phyloP scores from a whole-genome alignment of 1,140 invertebrate species.

The Tetramorium parvispinum region DNA sequence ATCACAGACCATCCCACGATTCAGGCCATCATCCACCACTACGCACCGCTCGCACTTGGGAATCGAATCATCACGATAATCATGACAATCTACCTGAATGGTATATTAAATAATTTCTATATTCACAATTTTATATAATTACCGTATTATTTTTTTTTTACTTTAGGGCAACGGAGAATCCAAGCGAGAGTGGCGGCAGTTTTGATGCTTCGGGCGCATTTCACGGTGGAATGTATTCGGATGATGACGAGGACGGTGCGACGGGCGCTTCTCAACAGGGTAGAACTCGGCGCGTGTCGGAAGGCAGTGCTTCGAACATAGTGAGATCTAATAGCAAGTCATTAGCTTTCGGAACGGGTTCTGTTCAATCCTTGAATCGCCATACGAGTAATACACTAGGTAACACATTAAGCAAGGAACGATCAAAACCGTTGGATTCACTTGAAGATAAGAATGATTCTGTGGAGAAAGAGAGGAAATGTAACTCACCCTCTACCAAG shows the following conservation, averaged over 20 bases:
- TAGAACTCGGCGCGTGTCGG: conserved; percentile 80
- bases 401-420: conserved; percentile 73
- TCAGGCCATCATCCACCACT: conserved; percentile 80
- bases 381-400: conserved; percentile 57
- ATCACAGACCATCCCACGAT: conserved; percentile 82
- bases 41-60: conserved; percentile 82
- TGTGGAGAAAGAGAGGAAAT: conserved; percentile 71
- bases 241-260: conserved; percentile 86
- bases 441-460: conserved; percentile 74
- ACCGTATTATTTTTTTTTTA: conserved; percentile 10
- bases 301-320: conserved; percentile 76
- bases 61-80: conserved; percentile 84
- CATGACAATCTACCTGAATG: conserved; percentile 91
- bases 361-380: conserved; percentile 70
- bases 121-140: background rate
- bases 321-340: conserved; percentile 67
- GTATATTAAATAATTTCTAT: conserved; percentile 74
- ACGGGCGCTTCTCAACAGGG: conserved; percentile 71
- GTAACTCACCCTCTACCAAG: conserved; percentile 68
- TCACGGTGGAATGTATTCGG: conserved; percentile 88
- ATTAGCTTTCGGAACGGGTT: conserved; percentile 55
- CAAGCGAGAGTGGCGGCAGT: conserved; percentile 92
- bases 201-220: conserved; percentile 95
- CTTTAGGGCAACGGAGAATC: conserved; percentile 89
- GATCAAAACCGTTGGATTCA: conserved; percentile 73